Evolutionary conservation across 2,113 vertebrate species (phyloP).

Genomic region (Falco punctatus): DNA sequence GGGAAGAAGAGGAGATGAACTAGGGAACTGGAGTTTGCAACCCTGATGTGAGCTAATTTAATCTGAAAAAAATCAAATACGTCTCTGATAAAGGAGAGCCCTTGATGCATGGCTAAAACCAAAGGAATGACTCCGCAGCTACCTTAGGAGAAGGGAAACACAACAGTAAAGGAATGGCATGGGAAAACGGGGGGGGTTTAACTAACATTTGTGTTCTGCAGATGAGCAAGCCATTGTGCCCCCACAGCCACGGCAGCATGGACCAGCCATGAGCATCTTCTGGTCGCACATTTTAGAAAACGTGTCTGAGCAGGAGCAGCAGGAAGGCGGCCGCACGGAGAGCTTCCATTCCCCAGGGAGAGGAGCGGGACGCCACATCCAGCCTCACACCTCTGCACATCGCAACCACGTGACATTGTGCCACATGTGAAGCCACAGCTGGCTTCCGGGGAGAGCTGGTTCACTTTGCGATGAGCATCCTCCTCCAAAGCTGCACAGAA

Average conservation of each 20-base stretch:
- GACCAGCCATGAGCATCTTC: neutral
- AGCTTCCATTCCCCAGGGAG: neutral
- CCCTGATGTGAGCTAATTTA: neutral
- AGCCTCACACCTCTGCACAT: neutral
- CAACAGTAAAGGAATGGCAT: neutral
- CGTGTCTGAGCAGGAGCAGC: neutral
- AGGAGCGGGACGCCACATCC: neutral
- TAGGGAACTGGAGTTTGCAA: neutral
- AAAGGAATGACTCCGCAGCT: neutral
- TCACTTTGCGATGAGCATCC: neutral
- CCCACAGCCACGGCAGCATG: neutral
- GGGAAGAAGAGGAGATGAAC: neutral
- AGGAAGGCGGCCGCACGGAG: neutral
- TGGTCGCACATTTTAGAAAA: neutral
- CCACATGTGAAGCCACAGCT: neutral
- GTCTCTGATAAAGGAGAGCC: neutral
- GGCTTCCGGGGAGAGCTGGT: neutral
- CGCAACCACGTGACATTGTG: rapidly evolving
- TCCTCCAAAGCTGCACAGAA: neutral
- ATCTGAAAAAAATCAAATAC: neutral
- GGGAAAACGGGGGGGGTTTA: neutral
- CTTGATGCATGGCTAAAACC: neutral
- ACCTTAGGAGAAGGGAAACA: neutral
- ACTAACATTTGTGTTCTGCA: neutral
- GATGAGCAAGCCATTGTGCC: neutral